A percentile compares a stretch with the other conserved stretches of the same genome.
phyloP scores from a whole-genome alignment of 2,888 invertebrate genomes.

The Cheilosia variabilis region DNA sequence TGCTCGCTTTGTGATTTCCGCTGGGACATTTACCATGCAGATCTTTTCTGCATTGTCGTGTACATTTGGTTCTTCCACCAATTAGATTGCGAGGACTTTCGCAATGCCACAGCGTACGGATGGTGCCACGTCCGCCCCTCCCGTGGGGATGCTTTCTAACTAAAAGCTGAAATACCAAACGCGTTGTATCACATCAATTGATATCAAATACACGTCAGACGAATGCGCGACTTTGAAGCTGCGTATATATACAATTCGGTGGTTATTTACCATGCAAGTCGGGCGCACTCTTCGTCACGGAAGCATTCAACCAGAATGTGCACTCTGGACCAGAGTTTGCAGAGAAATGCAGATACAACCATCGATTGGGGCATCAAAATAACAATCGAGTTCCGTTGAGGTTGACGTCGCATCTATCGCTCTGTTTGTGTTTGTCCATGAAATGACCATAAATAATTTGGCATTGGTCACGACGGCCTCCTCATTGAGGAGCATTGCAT shows the following conservation, averaged over 20 bases:
- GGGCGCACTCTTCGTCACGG: conserved; percentile 8
- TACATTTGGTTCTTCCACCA: conserved; percentile 52
- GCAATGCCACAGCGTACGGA: conserved; percentile 19
- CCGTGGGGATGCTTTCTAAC: conserved; percentile 32
- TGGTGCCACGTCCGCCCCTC: neutral
- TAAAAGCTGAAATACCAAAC: conserved; percentile 30
- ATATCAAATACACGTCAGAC: conserved; percentile 59
- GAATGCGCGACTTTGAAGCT: conserved; percentile 50
- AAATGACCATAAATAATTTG: conserved; percentile 74
- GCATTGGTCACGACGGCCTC: conserved; percentile 41
- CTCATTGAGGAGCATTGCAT: neutral
- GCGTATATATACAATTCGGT: conserved; percentile 8
- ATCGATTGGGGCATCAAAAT: conserved; percentile 60
- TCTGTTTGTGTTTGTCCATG: conserved; percentile 63
- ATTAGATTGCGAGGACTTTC: conserved; percentile 53
- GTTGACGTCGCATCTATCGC: conserved; percentile 15
- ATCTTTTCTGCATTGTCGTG: conserved; percentile 36
- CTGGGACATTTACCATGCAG: conserved; percentile 60
- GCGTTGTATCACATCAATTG: conserved; percentile 59
- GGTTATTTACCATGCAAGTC: conserved; percentile 48
- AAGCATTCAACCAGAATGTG: conserved; percentile 43
- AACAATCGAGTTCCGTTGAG: conserved; percentile 66
- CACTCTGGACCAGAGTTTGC: conserved; percentile 32
- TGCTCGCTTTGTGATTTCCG: conserved; percentile 64
- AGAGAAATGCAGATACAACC: conserved; percentile 16